phyloP scores from a whole-genome alignment of 2,888 invertebrate species.

The Agonopterix arenella region DNA sequence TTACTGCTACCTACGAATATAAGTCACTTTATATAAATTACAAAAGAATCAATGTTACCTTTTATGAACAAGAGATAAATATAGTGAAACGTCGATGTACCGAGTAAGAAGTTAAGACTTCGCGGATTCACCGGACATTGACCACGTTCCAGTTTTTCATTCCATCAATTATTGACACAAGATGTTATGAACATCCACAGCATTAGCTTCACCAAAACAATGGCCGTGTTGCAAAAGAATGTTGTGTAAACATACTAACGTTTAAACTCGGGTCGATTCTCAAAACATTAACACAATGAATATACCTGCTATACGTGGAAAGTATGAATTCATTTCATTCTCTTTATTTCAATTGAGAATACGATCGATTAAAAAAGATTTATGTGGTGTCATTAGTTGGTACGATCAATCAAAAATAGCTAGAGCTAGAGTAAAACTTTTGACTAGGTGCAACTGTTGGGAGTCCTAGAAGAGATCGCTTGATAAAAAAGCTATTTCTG shows the following conservation, averaged over 20 bases:
- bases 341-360: background rate
- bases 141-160: constrained; percentile 42
- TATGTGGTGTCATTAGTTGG: no score
- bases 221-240: constrained; percentile 38
- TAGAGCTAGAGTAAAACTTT: no score
- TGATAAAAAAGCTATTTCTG: no score
- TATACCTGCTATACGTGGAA: constrained; percentile 14
- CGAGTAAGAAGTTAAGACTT: constrained; percentile 25
- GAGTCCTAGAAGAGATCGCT: no score
- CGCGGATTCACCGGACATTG: constrained; percentile 58
- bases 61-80: background rate
- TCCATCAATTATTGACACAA: constrained; percentile 20
- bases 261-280: constrained; percentile 19
- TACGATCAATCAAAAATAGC: no score
- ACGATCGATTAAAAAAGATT: no score
- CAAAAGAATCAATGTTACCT: background rate
- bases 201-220: constrained; percentile 44
- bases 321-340: constrained; percentile 10
- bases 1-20: no score
- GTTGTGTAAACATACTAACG: constrained; percentile 49
- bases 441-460: no score
- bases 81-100: constrained; percentile 3
- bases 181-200: constrained; percentile 47
- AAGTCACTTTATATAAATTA: no score
- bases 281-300: constrained; percentile 42